phyloP scores from a whole-genome alignment of 1,140 invertebrate genomes.

The Solenopsis fugax region DNA sequence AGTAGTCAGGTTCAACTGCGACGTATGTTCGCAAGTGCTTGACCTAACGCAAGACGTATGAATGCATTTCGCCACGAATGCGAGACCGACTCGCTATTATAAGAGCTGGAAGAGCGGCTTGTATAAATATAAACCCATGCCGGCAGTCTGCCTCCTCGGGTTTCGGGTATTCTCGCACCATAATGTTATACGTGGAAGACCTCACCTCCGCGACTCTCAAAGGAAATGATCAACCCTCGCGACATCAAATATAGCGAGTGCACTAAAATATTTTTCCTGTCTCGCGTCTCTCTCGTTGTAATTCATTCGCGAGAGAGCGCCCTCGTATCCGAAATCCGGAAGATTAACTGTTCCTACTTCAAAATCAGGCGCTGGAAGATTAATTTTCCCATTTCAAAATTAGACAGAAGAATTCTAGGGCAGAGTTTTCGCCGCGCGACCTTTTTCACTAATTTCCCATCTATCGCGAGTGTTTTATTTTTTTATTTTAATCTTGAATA shows the following conservation, averaged over 20 bases:
- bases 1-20: slow-evolving; percentile 52
- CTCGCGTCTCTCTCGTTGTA: slow-evolving; percentile 2
- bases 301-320: slow-evolving; percentile 11
- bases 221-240: slow-evolving; percentile 68
- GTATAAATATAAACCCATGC: slow-evolving; percentile 84
- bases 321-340: neutral
- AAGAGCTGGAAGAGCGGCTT: slow-evolving; percentile 75
- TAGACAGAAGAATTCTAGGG: neutral
- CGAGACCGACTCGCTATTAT: slow-evolving; percentile 81
- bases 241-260: slow-evolving; percentile 40
- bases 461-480: neutral
- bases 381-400: neutral
- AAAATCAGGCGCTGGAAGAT: neutral
- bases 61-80: slow-evolving; percentile 82
- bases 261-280: slow-evolving; percentile 14
- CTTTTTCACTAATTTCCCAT: neutral
- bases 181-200: slow-evolving; percentile 77
- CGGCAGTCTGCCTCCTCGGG: slow-evolving; percentile 79
- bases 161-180: slow-evolving; percentile 81
- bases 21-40: slow-evolving; percentile 68
- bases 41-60: slow-evolving; percentile 80
- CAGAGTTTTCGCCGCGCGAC: neutral
- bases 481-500: neutral
- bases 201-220: slow-evolving; percentile 75
- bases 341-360: neutral